Conservation (phyloP, 1,140 invertebrate genomes). For the Popillia japonica region DNA sequence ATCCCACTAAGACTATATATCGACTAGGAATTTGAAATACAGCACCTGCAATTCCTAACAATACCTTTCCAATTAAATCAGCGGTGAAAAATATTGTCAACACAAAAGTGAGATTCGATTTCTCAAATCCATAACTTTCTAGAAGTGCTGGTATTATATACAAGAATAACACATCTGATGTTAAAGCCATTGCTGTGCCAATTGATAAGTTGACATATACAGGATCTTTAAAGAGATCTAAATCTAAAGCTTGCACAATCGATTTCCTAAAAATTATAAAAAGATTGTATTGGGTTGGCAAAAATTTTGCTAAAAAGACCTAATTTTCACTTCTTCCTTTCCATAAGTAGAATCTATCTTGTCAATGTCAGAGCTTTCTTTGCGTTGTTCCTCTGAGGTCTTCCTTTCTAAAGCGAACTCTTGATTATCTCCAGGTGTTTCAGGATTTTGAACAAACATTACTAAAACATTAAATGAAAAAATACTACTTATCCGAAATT, state of each 20-base stretch:
- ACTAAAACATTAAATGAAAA: not conserved
- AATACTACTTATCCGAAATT: not conserved
- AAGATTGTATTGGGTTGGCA: too few relatives aligned
- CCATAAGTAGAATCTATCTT: too few relatives aligned
- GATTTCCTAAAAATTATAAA: conserved; percentile 42
- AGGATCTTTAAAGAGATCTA: conserved; percentile 52
- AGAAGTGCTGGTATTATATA: conserved; percentile 53
- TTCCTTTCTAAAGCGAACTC: not conserved
- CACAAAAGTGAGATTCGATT: conserved; percentile 46
- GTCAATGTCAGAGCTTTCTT: not conserved
- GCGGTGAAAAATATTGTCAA: conserved; percentile 51
- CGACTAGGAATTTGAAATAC: conserved; percentile 48
- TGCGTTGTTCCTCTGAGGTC: not conserved
- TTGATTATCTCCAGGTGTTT: not conserved
- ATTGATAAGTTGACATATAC: conserved; percentile 53
- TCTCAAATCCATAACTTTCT: conserved; percentile 48
- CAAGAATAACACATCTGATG: conserved; percentile 53
- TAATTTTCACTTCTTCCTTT: too few relatives aligned
- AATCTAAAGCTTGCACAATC: conserved; percentile 47
- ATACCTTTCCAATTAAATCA: conserved; percentile 51
- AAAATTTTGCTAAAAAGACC: too few relatives aligned
- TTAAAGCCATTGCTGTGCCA: conserved; percentile 52
- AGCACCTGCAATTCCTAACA: conserved; percentile 49
- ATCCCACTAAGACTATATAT: conserved; percentile 48
- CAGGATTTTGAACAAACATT: not conserved